Conservation (phyloP, 2,797 vertebrate species). For the Scyliorhinus canicula region DNA sequence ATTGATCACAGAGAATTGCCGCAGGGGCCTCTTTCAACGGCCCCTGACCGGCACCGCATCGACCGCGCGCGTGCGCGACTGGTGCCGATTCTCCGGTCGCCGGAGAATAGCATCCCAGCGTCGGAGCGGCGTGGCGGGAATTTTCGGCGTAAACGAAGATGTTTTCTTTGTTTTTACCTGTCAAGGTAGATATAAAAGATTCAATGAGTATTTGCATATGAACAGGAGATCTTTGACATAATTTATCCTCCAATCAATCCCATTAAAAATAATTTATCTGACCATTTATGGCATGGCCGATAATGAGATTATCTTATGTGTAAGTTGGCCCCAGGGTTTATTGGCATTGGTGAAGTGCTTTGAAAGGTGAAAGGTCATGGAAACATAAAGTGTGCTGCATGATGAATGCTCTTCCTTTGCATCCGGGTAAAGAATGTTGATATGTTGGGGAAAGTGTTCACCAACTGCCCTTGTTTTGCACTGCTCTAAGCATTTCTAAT, state of each 20-base stretch:
- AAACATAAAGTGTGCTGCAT: neutral
- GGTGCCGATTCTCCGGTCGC: too few species aligned
- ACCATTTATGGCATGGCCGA: neutral
- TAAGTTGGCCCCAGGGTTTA: neutral
- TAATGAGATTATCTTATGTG: neutral
- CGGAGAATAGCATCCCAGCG: too few species aligned
- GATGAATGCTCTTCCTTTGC: neutral
- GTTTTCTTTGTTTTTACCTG: neutral
- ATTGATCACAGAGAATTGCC: too few species aligned
- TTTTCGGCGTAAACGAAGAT: too few species aligned
- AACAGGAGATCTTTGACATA: neutral
- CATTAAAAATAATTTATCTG: neutral
- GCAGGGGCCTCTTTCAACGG: too few species aligned
- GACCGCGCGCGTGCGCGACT: too few species aligned
- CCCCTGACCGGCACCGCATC: too few species aligned
- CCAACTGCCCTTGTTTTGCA: neutral
- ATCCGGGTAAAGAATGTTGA: neutral
- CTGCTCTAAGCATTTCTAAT: neutral
- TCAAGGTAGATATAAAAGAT: neutral
- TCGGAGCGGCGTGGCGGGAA: too few species aligned
- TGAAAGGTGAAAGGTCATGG: neutral
- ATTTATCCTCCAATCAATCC: neutral
- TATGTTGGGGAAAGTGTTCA: neutral
- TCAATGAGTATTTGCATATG: neutral
- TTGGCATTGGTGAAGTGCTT: neutral